Conservation (phyloP, 2,797 vertebrate genomes). For the Vespertilio murinus region DNA sequence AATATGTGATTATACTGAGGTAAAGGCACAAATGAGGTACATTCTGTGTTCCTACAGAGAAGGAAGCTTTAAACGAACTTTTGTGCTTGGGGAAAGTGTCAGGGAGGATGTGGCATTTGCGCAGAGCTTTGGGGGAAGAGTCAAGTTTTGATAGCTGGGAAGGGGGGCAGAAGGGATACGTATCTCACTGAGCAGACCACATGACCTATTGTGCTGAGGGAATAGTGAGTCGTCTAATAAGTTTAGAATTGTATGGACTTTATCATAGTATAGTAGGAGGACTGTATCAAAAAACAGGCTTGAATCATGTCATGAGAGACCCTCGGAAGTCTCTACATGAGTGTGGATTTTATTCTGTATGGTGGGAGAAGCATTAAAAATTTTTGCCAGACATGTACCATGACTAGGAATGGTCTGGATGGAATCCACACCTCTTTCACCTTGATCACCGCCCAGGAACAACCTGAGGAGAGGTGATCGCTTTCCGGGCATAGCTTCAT, state of each 20-base stretch:
- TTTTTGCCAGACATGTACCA: background rate
- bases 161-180: background rate
- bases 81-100: background rate
- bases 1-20: background rate
- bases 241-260: background rate
- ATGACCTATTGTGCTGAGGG: background rate
- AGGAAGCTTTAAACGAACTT: background rate
- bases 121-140: background rate
- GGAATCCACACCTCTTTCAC: background rate
- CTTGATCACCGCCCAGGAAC: background rate
- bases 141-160: background rate
- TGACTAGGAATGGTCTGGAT: background rate
- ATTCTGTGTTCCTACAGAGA: background rate
- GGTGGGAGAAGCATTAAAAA: background rate
- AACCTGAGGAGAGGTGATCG: background rate
- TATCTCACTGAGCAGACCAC: background rate
- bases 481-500: background rate
- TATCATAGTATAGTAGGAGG: background rate
- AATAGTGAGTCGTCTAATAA: background rate
- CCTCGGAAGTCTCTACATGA: background rate
- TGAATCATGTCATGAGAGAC: background rate
- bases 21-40: background rate
- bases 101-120: background rate
- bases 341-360: constrained; percentile 18
- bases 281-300: background rate